phyloP scores from a whole-genome alignment of 2,113 vertebrate genomes.

The Fukomys damarensis region DNA sequence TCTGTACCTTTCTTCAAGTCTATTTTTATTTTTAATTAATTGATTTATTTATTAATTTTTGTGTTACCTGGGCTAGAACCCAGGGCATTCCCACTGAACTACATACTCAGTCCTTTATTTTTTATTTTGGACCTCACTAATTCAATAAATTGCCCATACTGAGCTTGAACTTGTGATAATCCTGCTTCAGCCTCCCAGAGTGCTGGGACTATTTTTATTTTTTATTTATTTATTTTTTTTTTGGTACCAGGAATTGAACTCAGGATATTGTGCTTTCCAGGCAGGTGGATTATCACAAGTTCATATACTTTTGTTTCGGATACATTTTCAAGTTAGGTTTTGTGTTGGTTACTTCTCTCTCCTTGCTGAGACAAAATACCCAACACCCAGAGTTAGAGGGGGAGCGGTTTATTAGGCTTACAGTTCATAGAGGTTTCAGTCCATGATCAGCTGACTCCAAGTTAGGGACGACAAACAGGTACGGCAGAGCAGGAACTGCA shows the following conservation, averaged over 20 bases:
- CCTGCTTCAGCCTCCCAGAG: neutral
- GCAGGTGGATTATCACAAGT: too few relatives aligned
- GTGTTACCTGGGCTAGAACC: neutral
- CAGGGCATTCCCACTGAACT: neutral
- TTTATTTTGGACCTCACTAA: neutral
- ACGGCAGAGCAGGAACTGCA: too few relatives aligned
- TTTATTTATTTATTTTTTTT: too few relatives aligned
- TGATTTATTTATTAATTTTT: neutral
- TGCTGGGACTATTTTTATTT: neutral
- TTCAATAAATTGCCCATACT: neutral
- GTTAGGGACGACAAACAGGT: too few relatives aligned
- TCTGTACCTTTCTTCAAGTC: neutral
- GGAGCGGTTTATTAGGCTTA: too few relatives aligned
- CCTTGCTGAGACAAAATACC: too few relatives aligned
- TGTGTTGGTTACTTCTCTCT: too few relatives aligned
- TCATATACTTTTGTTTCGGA: neutral
- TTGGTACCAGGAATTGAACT: too few relatives aligned
- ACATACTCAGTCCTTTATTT: neutral
- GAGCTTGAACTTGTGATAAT: neutral
- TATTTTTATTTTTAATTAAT: slow-evolving; percentile 44
- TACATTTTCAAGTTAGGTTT: neutral
- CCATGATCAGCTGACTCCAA: too few relatives aligned
- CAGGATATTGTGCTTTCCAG: too few relatives aligned
- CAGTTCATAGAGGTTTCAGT: too few relatives aligned
- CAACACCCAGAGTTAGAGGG: too few relatives aligned